phyloP scores from a whole-genome alignment of 2,797 vertebrate genomes.

The Hyperoplus lanceolatus region DNA sequence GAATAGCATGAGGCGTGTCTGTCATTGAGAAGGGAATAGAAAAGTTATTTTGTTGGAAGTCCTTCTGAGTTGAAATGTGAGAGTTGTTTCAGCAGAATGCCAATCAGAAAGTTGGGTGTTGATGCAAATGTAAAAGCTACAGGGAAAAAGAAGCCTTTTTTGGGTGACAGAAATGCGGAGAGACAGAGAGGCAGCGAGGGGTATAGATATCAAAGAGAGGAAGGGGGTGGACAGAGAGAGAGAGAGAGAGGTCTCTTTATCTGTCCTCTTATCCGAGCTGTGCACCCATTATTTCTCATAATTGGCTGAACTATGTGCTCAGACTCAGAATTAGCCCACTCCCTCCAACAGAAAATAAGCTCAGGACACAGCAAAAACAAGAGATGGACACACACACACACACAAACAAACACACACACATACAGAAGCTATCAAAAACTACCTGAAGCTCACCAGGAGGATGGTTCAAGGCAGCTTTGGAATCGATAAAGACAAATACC shows the following conservation, averaged over 20 bases:
- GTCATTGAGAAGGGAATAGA: slow-evolving; percentile 1
- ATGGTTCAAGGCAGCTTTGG: background rate
- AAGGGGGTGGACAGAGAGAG: slow-evolving; percentile 15
- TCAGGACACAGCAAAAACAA: background rate
- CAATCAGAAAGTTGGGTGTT: slow-evolving; percentile 9
- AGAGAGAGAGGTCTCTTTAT: slow-evolving; percentile 15
- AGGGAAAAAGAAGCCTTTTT: slow-evolving; percentile 16
- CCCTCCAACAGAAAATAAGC: background rate
- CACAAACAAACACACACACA: background rate
- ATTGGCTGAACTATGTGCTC: slow-evolving; percentile 40
- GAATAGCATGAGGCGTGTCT: slow-evolving; percentile 9
- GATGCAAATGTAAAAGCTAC: slow-evolving; percentile 7
- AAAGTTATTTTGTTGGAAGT: slow-evolving; percentile 17
- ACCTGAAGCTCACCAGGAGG: slow-evolving; percentile 16
- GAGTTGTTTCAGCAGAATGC: slow-evolving; percentile 4
- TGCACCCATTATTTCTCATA: slow-evolving; percentile 33
- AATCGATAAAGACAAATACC: slow-evolving; percentile 26
- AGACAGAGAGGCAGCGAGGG: slow-evolving; percentile 7
- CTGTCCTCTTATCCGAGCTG: slow-evolving; percentile 29
- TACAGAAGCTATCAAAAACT: background rate
- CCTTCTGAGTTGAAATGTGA: slow-evolving; percentile 3
- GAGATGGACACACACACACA: background rate
- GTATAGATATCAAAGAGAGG: slow-evolving; percentile 25
- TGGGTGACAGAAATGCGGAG: slow-evolving; percentile 26
- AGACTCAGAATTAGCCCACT: slow-evolving; percentile 30